phyloP scores from a whole-genome alignment of 2,797 vertebrate genomes.

The Enteromius treurensis region DNA sequence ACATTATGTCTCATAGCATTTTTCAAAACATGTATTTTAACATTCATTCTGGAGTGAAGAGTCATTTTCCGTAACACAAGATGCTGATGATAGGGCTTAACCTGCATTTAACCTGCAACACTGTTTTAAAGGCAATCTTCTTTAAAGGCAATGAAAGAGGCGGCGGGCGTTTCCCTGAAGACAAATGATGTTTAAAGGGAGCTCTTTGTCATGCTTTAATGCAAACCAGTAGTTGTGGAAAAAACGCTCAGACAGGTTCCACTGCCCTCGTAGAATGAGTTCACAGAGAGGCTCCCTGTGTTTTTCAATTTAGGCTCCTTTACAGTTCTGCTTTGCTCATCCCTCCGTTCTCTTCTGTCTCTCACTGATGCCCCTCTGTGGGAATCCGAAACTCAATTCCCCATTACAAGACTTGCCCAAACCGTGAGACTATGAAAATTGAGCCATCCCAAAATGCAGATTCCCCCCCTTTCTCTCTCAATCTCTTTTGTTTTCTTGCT shows the following conservation, averaged over 20 bases:
- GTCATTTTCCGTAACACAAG: neutral
- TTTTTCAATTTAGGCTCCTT: slow-evolving; percentile 48
- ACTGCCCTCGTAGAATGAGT: slow-evolving; percentile 23
- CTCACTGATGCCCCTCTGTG: slow-evolving; percentile 38
- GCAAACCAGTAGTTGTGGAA: slow-evolving; percentile 45
- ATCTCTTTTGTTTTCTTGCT: slow-evolving; percentile 16
- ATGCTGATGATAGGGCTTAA: slow-evolving; percentile 11
- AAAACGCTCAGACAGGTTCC: slow-evolving; percentile 40
- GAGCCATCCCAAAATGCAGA: slow-evolving; percentile 11
- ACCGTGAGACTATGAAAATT: slow-evolving; percentile 43
- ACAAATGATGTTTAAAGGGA: slow-evolving; percentile 45
- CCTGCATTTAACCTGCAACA: slow-evolving; percentile 27
- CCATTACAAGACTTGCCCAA: slow-evolving; percentile 44
- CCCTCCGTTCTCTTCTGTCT: neutral
- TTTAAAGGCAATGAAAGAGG: slow-evolving; percentile 5
- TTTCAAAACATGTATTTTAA: neutral
- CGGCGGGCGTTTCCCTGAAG: slow-evolving; percentile 19
- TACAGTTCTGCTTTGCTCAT: slow-evolving; percentile 33
- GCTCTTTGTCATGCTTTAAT: slow-evolving; percentile 52
- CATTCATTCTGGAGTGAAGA: neutral
- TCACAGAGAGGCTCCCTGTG: slow-evolving; percentile 10
- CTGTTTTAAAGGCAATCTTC: slow-evolving; percentile 1
- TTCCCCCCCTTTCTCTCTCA: neutral
- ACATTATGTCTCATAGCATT: neutral
- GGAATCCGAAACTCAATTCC: slow-evolving; percentile 55